Conservation (phyloP, 2,888 invertebrate species). For the Lordiphosa andalusiaca region DNA sequence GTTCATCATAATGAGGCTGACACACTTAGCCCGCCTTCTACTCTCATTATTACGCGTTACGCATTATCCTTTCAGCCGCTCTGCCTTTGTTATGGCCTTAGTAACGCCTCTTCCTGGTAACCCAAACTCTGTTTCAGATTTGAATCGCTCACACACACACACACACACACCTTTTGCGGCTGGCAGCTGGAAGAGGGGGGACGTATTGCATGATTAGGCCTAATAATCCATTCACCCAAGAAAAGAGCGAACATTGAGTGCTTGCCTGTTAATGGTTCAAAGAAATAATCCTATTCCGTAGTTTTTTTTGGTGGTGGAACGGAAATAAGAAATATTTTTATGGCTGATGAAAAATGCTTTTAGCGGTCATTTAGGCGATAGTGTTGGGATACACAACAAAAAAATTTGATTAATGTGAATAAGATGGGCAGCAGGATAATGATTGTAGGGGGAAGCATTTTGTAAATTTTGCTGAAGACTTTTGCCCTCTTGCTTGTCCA, state of each 20-base stretch:
- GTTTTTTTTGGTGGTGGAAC: conserved; percentile 1
- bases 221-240: conserved; percentile 43
- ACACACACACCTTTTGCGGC: conserved; percentile 48
- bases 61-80: conserved; percentile 59
- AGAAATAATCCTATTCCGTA: background rate
- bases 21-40: conserved; percentile 28
- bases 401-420: too few relatives aligned
- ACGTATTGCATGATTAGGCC: conserved; percentile 62
- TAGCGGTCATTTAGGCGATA: conserved; percentile 27
- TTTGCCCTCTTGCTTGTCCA: too few relatives aligned
- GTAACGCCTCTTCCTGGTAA: conserved; percentile 74
- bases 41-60: conserved; percentile 63
- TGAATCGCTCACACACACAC: conserved; percentile 38
- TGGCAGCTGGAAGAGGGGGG: conserved; percentile 13
- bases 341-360: conserved; percentile 4
- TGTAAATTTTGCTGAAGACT: too few relatives aligned
- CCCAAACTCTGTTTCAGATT: conserved; percentile 59
- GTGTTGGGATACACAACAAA: too few relatives aligned
- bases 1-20: conserved; percentile 31
- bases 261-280: conserved; percentile 47
- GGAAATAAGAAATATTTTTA: background rate
- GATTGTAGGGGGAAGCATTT: too few relatives aligned
- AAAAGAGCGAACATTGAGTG: conserved; percentile 37
- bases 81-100: conserved; percentile 53
- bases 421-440: too few relatives aligned